Percentiles rank a stretch among this genome's conserved stretches.
Evolutionary conservation across 2,888 invertebrate genomes (phyloP).

Genomic region (Parnassius smintheus): DNA sequence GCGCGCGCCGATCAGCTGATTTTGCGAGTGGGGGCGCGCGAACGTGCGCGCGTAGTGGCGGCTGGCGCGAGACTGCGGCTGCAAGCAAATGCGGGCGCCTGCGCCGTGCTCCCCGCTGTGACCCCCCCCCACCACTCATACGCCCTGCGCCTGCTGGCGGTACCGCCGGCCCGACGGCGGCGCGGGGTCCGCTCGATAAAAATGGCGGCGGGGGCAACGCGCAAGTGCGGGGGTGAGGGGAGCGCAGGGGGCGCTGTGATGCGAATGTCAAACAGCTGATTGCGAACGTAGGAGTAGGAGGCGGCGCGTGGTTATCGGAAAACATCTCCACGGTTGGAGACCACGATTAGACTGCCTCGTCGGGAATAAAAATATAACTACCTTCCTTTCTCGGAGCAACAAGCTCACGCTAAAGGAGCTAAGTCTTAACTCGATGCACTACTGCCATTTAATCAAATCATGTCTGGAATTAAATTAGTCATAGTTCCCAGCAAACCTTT

Average conservation of each 20-base stretch:
- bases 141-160: slow-evolving; percentile 40
- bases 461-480: background rate
- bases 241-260: slow-evolving; percentile 37
- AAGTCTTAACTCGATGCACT: background rate
- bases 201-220: slow-evolving; percentile 43
- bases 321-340: slow-evolving; percentile 27
- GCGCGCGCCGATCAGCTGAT: slow-evolving; percentile 75
- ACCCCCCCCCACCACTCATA: slow-evolving; percentile 45
- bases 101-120: slow-evolving; percentile 54
- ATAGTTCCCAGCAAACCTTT: background rate
- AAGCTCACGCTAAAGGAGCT: background rate
- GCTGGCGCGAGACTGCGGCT: slow-evolving; percentile 57
- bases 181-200: slow-evolving; percentile 49
- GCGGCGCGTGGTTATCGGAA: slow-evolving; percentile 32
- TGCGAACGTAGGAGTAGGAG: slow-evolving; percentile 45
- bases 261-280: slow-evolving; percentile 74
- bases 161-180: slow-evolving; percentile 39
- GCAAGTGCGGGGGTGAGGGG: slow-evolving; percentile 32
- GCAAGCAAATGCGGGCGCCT: slow-evolving; percentile 57
- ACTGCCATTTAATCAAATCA: background rate
- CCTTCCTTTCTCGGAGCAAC: background rate
- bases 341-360: background rate
- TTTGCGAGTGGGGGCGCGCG: slow-evolving; percentile 44
- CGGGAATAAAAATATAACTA: background rate
- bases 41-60: slow-evolving; percentile 59